phyloP scores from a whole-genome alignment of 2,888 invertebrate species.

The Camponotus fellah region DNA sequence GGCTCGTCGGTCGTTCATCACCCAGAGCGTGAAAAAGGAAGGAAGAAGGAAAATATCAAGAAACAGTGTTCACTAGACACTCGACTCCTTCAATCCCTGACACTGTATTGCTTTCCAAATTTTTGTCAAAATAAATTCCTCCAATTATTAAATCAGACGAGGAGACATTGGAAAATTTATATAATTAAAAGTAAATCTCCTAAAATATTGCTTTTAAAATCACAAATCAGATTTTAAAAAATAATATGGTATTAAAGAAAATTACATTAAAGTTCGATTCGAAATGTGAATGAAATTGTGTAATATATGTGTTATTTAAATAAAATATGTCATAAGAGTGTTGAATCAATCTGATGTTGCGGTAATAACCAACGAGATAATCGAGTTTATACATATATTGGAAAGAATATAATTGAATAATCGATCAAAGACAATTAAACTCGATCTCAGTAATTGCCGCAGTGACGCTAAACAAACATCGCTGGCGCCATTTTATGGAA shows the following conservation, averaged over 20 bases:
- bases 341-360: conserved; percentile 19
- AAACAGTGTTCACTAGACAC: not conserved
- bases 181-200: not conserved
- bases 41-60: not conserved
- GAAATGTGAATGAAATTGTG: not conserved
- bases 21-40: not conserved
- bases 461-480: conserved; percentile 29
- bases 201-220: not conserved
- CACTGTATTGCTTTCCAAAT: not conserved
- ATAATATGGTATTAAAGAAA: not conserved
- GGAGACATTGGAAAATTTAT: not conserved
- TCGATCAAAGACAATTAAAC: conserved; percentile 50
- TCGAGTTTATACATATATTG: not conserved
- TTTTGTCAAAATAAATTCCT: not conserved
- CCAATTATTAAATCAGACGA: not conserved
- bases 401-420: conserved; percentile 42
- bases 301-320: not conserved
- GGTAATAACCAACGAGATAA: conserved; percentile 29
- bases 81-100: not conserved
- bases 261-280: conserved; percentile 12
- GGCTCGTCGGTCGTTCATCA: conserved; percentile 58
- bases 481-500: conserved; percentile 21
- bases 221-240: not conserved
- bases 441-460: conserved; percentile 29
- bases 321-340: not conserved